Evolutionary conservation across 2,113 vertebrate species (phyloP).

Genomic region (Phyllostomus discolor): DNA sequence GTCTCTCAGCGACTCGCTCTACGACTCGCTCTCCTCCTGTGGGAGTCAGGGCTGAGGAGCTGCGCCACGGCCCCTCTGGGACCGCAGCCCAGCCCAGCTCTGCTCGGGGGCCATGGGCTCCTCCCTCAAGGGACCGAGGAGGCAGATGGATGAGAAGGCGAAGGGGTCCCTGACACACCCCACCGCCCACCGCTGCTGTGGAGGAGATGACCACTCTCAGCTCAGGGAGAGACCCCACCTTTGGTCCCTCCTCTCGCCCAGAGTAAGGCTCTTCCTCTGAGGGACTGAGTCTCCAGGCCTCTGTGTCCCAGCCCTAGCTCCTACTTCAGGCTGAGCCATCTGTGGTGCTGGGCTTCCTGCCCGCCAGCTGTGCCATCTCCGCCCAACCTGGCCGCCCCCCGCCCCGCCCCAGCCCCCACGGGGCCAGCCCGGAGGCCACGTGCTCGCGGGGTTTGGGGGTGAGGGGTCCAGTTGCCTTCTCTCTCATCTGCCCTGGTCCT

Average conservation of each 20-base stretch:
- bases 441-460: background rate
- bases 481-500: constrained; percentile 56
- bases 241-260: constrained; percentile 26
- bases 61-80: background rate
- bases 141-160: background rate
- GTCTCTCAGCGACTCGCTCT: constrained; percentile 94
- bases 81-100: background rate
- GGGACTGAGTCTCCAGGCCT: background rate
- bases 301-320: background rate
- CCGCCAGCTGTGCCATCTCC: constrained; percentile 61
- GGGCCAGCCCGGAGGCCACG: background rate
- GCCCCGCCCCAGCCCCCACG: background rate
- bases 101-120: background rate
- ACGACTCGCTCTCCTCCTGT: constrained; percentile 95
- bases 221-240: constrained; percentile 68
- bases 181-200: constrained; percentile 18
- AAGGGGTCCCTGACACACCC: constrained; percentile 1
- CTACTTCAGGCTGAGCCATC: constrained; percentile 44
- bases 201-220: constrained; percentile 34
- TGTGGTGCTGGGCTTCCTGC: constrained; percentile 70
- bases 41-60: constrained; percentile 92
- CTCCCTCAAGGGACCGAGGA: constrained; percentile 34
- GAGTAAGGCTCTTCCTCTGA: constrained; percentile 50
- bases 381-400: constrained; percentile 36
- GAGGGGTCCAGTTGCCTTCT: constrained; percentile 63